Evolutionary conservation across 2,113 vertebrate species (phyloP).

Genomic region (Mus pahari): DNA sequence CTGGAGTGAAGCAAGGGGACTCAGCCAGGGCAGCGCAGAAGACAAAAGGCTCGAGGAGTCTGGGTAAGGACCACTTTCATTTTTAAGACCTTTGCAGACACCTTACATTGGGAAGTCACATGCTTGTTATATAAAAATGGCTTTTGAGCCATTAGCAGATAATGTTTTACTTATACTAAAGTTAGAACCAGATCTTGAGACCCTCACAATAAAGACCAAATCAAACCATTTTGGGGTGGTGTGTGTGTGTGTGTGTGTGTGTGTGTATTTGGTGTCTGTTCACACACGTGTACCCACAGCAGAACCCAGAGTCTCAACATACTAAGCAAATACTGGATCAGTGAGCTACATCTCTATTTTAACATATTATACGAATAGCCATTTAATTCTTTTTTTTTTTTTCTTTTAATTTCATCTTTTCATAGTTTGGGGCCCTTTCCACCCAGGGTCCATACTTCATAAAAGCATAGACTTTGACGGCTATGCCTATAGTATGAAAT

Average conservation of each 20-base stretch:
- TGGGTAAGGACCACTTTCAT: constrained; percentile 39
- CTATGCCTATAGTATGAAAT: not conserved
- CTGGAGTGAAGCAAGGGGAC: not conserved
- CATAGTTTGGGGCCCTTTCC: not conserved
- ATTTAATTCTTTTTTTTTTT: not conserved
- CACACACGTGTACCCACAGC: not conserved
- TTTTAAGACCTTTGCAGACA: not conserved
- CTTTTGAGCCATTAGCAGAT: not conserved
- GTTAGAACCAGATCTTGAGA: not conserved
- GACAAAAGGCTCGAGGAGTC: not conserved
- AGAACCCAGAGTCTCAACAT: not conserved
- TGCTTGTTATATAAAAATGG: constrained; percentile 16
- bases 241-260: not conserved
- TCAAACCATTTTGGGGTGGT: not conserved
- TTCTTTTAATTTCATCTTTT: not conserved
- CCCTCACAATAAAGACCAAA: not conserved
- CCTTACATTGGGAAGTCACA: not conserved
- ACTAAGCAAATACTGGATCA: not conserved
- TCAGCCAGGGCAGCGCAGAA: not conserved
- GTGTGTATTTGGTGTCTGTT: not conserved
- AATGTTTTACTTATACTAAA: not conserved
- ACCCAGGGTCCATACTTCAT: not conserved
- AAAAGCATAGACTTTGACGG: not conserved
- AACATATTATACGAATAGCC: constrained; percentile 29
- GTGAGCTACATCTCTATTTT: not conserved